phyloP scores from a whole-genome alignment of 2,797 vertebrate genomes.

The Hafferia zeledoni region DNA sequence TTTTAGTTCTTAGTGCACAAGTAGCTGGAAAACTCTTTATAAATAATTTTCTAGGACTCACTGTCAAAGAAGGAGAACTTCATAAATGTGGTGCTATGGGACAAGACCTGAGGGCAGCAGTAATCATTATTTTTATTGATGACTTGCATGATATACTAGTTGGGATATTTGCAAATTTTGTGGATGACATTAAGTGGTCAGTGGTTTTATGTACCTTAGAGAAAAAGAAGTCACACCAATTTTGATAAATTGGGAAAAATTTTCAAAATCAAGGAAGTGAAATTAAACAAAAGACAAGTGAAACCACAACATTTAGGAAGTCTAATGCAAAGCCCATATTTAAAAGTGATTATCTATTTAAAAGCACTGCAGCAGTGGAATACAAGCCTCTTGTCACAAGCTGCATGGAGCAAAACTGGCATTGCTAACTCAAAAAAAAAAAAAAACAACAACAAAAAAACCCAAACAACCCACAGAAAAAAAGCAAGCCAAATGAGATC shows the following conservation, averaged over 20 bases:
- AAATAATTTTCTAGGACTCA: background rate
- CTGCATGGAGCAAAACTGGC: background rate
- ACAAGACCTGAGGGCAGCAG: background rate
- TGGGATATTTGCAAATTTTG: background rate
- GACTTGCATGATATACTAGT: background rate
- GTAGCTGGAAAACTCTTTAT: background rate
- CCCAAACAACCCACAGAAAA: background rate
- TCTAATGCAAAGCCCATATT: background rate
- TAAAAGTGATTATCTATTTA: background rate
- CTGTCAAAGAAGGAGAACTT: background rate
- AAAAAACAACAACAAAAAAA: background rate
- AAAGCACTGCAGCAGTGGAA: background rate
- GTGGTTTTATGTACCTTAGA: background rate
- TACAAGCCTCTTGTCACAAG: background rate
- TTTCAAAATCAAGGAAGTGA: background rate
- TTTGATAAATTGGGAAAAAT: background rate
- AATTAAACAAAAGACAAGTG: background rate
- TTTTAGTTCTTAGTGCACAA: background rate
- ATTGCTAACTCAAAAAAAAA: background rate
- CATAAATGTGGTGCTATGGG: background rate
- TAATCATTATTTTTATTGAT: background rate
- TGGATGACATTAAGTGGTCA: background rate
- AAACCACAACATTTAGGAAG: background rate
- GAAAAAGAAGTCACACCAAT: background rate
- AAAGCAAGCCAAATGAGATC: background rate